Conservation (phyloP, 2,113 vertebrate genomes). For the Centropus bengalensis region DNA sequence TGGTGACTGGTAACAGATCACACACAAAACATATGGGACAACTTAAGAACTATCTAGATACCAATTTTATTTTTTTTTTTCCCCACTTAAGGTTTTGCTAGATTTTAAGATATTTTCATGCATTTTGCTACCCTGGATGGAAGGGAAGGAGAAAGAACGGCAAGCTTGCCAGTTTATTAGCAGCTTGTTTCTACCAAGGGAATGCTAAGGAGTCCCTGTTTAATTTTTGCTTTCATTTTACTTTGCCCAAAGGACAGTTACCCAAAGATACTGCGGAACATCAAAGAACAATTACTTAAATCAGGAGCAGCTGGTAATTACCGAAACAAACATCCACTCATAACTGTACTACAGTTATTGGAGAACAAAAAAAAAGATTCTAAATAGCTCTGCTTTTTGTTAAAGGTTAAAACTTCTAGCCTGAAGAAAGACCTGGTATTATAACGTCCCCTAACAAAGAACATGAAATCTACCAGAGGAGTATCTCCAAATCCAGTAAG, state of each 20-base stretch:
- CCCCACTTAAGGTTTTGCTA: not conserved
- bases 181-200: conserved; percentile 13
- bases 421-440: not conserved
- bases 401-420: not conserved
- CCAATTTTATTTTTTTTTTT: not conserved
- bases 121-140: not conserved
- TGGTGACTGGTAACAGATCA: not conserved
- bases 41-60: not conserved
- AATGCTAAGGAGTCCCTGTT: not conserved
- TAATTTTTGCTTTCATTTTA: conserved; percentile 23
- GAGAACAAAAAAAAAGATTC: not conserved
- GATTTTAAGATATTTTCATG: not conserved
- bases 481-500: not conserved
- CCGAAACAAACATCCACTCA: conserved; percentile 40
- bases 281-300: conserved; percentile 56
- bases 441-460: not conserved
- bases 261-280: conserved; percentile 42
- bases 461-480: not conserved
- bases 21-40: not conserved
- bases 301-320: conserved; percentile 46
- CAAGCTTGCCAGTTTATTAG: conserved; percentile 20
- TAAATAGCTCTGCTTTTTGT: conserved; percentile 19
- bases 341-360: not conserved
- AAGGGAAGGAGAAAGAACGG: not conserved
- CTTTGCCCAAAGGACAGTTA: conserved; percentile 39